Base-by-base conservation (phyloP, 2,888 invertebrate genomes). In the Aporophyla lueneburgensis region DNA sequence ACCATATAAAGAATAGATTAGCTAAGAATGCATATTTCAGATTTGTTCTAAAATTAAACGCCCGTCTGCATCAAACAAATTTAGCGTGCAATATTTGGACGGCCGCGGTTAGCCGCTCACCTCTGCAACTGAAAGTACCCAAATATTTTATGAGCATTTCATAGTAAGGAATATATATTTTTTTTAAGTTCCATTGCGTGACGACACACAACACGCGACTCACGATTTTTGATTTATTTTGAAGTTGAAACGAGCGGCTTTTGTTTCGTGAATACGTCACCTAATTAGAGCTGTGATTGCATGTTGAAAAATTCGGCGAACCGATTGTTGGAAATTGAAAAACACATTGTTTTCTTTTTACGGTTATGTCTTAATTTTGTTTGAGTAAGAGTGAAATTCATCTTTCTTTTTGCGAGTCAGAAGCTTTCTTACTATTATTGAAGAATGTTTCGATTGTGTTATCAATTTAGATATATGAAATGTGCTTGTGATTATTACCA, bases 161-260 rank as follows among this genome's bases (percentile, higher is more conserved):
- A 76, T 72, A 66, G 71, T 71, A 86, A 87, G 85, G 84, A 87
- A 89, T 86, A 79, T 73, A 49, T 68, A 54, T 71, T 49, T 92
- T 91, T 70, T 72, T 90, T 89, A 92, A 92, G 88, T 91, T 91
- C 86, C 90, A 91, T 95, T 93, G 95, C 95, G 95, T 95, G 95
- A 92, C 93, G 80, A 86, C 87, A 88, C 75, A 85, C 71, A 83
- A 81, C 95, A 95, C 94, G 94, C 95, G 90, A 95, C 91, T 84
- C 88, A 89, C 86, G 88, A 91, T 92, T 93, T 92, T 81, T 92
- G 92, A 92, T 93, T 94, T 93, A 93, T 90, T 90, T 89, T 83
- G 87, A 88, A 89, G 86, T 88, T 89, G 84, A 88, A 90, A 87
- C 86, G 77, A 81, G 71, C 75, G 74, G 86, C 89, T 91, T 89